Evolutionary conservation across 1,140 invertebrate genomes (phyloP).

Genomic region (Drosophila bocqueti): DNA sequence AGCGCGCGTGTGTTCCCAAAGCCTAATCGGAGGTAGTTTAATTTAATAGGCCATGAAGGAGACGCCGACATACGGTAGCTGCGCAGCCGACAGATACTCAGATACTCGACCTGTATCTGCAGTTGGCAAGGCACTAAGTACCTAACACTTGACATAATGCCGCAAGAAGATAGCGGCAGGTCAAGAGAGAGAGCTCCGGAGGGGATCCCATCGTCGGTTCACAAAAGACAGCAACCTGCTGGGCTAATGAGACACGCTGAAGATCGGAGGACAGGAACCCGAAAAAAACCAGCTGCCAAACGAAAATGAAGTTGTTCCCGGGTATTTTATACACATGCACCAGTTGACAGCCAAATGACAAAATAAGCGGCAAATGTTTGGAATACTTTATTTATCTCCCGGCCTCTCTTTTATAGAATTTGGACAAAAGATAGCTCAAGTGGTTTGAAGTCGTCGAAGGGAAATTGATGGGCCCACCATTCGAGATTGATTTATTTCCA

Average conservation of each 20-base stretch:
- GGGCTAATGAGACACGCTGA: conserved; percentile 77
- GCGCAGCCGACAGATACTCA: conserved; percentile 23
- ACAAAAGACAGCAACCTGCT: conserved; percentile 67
- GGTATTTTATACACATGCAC: conserved; percentile 36
- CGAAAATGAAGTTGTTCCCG: conserved; percentile 68
- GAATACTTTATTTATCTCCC: conserved; percentile 62
- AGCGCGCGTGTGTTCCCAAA: conserved; percentile 43
- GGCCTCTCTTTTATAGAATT: conserved; percentile 18
- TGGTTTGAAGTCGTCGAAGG: conserved; percentile 12
- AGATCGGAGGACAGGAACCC: conserved; percentile 28
- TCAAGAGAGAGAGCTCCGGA: conserved; percentile 24
- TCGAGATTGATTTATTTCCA: conserved; percentile 41
- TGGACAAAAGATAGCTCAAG: conserved; percentile 49
- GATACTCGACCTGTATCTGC: conserved; percentile 29
- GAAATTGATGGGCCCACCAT: conserved; percentile 20
- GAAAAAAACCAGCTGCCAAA: conserved; percentile 66
- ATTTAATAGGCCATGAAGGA: conserved; percentile 58
- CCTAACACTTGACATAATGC: conserved; percentile 82
- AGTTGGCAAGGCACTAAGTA: conserved; percentile 71
- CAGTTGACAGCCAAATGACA: conserved; percentile 81
- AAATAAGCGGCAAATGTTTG: conserved; percentile 77
- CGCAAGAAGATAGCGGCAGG: conserved; percentile 73
- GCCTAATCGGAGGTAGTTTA: conserved; percentile 64
- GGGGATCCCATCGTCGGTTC: conserved; percentile 13
- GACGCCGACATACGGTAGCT: conserved; percentile 54